Base-by-base conservation (phyloP, 2,888 invertebrate genomes). In the Polia nebulosa region DNA sequence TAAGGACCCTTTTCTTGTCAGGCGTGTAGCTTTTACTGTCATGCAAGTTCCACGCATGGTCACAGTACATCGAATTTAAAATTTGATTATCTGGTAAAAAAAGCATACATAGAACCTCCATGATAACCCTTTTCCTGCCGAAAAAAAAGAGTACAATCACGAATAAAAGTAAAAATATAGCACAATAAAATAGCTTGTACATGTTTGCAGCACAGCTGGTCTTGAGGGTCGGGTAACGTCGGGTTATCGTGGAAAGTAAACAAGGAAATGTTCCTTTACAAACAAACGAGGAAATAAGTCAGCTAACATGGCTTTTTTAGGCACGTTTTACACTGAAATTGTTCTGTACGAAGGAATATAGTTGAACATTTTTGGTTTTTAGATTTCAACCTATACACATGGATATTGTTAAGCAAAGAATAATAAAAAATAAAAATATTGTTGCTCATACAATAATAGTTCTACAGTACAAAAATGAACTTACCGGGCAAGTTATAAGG, bases 141-240 rank as follows among this genome's bases (percentile, higher is more conserved):
- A 22, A 49, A 63, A 72, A 67, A 36, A 52, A 6, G 29, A 13
- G 17, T 36, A 44, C 66, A 74, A 74, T 52, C 70, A 34, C 49
- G 64, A 36, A 57, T 49, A 57, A 57, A 51, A 45, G 49, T 44
- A 34, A 76, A 76, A 60, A 58, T 65, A 55, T 45, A 29, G 22
- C 20, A 39, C n/a, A 53, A 62, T 80, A 76, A 78, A 71, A 72
- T 63, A 60, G 47, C 58, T 44, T 52, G 61, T 36, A 59, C 59
- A 63, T 76, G 62, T 60, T 64, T 41, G 41, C 17, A 60, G 25
- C 77, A 34, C 78, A 78, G 77, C 77, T 78, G 81, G 36, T 63
- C 51, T 52, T 60, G 53, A 60, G 72, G 68, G 72, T 32, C 25
- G 59, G 20, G 52, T 32, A 32, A 11, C 20, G 72, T 29, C 20